Conservation (phyloP, 2,113 vertebrate species). For the Chaenocephalus aceratus region DNA sequence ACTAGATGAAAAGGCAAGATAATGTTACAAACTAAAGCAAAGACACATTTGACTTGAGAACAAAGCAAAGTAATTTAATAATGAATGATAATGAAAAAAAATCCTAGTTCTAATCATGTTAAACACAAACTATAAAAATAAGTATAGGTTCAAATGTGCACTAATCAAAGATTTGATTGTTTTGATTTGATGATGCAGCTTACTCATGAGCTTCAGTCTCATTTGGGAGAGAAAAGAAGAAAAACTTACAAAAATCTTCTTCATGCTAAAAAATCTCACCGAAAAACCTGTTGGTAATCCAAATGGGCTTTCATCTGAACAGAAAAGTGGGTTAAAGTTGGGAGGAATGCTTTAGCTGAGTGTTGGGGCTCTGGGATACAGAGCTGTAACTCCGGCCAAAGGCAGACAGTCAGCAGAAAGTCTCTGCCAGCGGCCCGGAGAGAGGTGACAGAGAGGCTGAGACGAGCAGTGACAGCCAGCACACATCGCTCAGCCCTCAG, state of each 20-base stretch:
- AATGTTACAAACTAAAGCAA: no score
- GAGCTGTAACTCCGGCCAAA: constrained; percentile 39
- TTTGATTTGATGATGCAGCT: not conserved
- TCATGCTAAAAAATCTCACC: not conserved
- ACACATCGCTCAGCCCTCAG: constrained; percentile 48
- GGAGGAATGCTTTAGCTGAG: constrained; percentile 1
- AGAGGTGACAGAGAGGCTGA: constrained; percentile 67
- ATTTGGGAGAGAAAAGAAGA: not conserved
- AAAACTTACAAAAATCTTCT: not conserved
- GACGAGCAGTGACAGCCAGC: constrained; percentile 67
- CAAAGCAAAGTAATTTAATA: no score
- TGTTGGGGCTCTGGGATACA: constrained; percentile 24
- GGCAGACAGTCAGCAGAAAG: constrained; percentile 66
- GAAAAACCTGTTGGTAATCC: constrained; percentile 2
- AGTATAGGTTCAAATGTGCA: not conserved
- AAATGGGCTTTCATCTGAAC: not conserved
- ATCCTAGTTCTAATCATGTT: no score
- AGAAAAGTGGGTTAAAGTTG: constrained; percentile 1
- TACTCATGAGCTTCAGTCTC: not conserved
- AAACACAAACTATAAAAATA: no score
- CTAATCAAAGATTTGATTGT: not conserved
- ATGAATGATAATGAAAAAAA: no score
- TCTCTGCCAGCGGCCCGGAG: constrained; percentile 59
- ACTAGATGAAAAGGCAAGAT: no score
- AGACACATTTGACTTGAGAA: no score